phyloP scores from a whole-genome alignment of 2,888 invertebrate species.

The Bellardia bayeri region DNA sequence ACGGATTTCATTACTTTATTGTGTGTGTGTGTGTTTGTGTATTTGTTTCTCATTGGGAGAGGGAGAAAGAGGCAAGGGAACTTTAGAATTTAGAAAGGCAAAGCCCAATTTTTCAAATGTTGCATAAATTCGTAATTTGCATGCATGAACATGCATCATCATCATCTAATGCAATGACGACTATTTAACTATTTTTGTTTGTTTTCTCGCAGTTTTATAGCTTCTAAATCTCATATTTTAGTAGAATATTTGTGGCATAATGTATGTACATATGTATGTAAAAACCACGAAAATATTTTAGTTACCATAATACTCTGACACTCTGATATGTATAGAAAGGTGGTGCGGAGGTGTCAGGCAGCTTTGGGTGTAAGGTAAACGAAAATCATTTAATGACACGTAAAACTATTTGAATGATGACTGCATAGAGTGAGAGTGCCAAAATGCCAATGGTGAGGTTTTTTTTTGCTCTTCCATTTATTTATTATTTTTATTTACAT shows the following conservation, averaged over 20 bases:
- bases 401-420: constrained; percentile 34
- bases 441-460: background rate
- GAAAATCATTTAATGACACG: constrained; percentile 44
- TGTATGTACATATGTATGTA: constrained; percentile 21
- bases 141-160: constrained; percentile 67
- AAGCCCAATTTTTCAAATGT: constrained; percentile 61
- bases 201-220: background rate
- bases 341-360: background rate
- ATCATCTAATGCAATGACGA: constrained; percentile 64
- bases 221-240: constrained; percentile 29
- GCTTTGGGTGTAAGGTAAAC: constrained; percentile 1
- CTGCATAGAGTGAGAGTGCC: background rate
- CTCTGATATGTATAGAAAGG: too few species aligned
- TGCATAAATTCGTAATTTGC: constrained; percentile 72
- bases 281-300: constrained; percentile 50
- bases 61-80: background rate
- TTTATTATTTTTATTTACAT: constrained; percentile 50
- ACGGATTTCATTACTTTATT: constrained; percentile 22
- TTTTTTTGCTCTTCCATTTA: background rate
- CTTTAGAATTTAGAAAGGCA: constrained; percentile 44
- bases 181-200: constrained; percentile 41
- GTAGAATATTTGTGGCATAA: constrained; percentile 32
- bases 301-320: background rate
- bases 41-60: too few species aligned
- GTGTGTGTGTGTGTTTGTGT: constrained; percentile 25